These are phyloP conservation scores for Columbina picui DNA, from an alignment of 2,113 vertebrate genomes.

Conservation along the genomic window DNA sequence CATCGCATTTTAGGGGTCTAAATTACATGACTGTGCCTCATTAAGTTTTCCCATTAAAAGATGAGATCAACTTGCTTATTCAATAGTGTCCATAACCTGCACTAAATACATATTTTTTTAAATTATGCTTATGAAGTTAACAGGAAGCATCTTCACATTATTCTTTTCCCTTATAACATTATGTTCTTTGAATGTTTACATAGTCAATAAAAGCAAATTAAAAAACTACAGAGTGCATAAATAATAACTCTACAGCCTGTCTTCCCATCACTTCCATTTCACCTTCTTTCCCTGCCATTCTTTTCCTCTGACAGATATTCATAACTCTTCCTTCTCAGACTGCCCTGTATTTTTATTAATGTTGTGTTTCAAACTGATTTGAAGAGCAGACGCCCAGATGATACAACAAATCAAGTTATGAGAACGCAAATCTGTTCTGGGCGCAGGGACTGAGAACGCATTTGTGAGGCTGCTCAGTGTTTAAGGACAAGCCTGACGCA, in stretches of 20 bases:
- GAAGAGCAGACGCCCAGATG: constrained; percentile 18
- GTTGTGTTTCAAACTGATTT: neutral
- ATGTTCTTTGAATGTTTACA: neutral
- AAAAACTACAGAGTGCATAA: neutral
- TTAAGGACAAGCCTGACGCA: neutral
- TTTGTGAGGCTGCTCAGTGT: neutral
- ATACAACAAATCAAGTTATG: constrained; percentile 24
- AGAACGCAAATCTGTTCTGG: neutral
- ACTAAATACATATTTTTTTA: neutral
- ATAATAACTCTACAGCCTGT: neutral
- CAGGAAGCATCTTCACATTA: neutral
- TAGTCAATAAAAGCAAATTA: neutral
- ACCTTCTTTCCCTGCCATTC: neutral
- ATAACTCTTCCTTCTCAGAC: neutral
- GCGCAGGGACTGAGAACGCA: neutral
- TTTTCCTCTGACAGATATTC: neutral
- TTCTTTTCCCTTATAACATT: neutral
- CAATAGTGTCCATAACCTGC: neutral
- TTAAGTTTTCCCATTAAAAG: constrained; percentile 2
- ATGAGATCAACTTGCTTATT: neutral
- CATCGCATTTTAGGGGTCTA: neutral
- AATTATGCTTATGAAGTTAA: neutral
- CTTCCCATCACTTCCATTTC: neutral
- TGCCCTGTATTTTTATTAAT: neutral
- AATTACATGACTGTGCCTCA: neutral